Percentiles rank a stretch among this genome's conserved stretches.
Evolutionary conservation across 2,113 vertebrate genomes (phyloP).

Genomic region (Dromiciops gliroides): DNA sequence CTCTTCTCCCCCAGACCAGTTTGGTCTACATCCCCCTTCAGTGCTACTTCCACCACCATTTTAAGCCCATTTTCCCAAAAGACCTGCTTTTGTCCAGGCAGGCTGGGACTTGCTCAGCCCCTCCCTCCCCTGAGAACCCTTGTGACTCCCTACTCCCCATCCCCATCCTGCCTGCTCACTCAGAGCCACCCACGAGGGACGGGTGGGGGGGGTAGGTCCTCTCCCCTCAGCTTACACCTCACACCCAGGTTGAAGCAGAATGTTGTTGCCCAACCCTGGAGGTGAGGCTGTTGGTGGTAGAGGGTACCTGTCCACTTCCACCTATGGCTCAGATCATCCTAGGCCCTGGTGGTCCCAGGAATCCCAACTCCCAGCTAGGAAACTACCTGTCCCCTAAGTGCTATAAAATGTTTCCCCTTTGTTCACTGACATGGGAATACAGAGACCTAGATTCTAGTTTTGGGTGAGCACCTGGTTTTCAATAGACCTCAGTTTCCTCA

Average conservation of each 20-base stretch:
- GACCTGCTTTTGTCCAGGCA: background rate
- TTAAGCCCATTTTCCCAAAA: background rate
- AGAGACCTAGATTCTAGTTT: background rate
- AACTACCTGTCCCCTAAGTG: background rate
- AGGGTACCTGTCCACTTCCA: background rate
- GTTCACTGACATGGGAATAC: background rate
- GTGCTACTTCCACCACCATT: background rate
- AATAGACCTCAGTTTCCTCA: background rate
- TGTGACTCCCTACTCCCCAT: background rate
- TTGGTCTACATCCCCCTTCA: background rate
- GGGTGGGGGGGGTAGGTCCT: slow-evolving; percentile 22
- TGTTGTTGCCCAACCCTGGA: slow-evolving; percentile 62
- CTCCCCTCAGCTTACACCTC: slow-evolving; percentile 39
- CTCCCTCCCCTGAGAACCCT: slow-evolving; percentile 14
- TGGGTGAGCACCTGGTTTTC: background rate
- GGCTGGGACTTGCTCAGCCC: background rate
- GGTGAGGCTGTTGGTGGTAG: background rate
- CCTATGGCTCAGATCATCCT: background rate
- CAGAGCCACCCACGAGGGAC: slow-evolving; percentile 50
- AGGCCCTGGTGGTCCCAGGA: background rate
- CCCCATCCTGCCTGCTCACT: slow-evolving; percentile 23
- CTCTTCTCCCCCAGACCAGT: background rate
- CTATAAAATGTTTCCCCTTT: background rate
- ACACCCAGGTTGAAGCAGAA: slow-evolving; percentile 62
- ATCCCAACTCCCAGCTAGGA: background rate